Evolutionary conservation across 2,797 vertebrate species (phyloP), one percentile per base, ranked within the genome.

Genomic region (Cetoscarus ocellatus): DNA sequence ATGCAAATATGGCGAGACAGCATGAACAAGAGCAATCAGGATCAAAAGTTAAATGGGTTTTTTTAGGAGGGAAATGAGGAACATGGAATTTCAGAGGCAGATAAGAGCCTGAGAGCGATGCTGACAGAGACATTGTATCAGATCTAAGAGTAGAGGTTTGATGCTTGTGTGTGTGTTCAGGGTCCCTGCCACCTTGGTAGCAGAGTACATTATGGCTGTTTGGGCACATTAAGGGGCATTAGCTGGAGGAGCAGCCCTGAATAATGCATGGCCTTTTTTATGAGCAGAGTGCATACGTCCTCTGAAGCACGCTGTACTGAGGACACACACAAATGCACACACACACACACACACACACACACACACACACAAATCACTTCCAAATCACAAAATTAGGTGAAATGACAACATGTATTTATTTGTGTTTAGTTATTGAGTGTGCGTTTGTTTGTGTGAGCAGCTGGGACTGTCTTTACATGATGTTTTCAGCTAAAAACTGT

Each of bases 221-320:
- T 87, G 88, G 89, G 86, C 85, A 84, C 88, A 92, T 92, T 90
- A 92, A 80, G 79, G 81, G 80, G 83, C 88, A 90, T 92, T 88
- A 89, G 89, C 73, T 81, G 77, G 76, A 86, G 84, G 85, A 92
- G 86, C 82, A 49, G 1, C 47, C 43, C 60, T 92, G 89, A 93
- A 93, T 92, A 91, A 92, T 91, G 74, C 86, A 92, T 92, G 81
- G 45, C 1, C 61, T 69, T 86, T 86, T 90, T 87, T 90, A 89
- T 90, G 86, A 91, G 86, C 48, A 75, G 75, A 89, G 86, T 74
- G 87, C 77, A 85, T 78, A 78, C 38, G 65, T 90, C 83, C 77
- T 79, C 67, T 83, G 80, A 88, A 90, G 82, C 76, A 53, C 62
- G 76, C 38, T 65, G 70, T 85, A 82, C 43, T 43, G 18, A 53